Percentiles rank a stretch among this genome's conserved stretches.
phyloP scores from a whole-genome alignment of 1,140 invertebrate species.

The Conus ventricosus region DNA sequence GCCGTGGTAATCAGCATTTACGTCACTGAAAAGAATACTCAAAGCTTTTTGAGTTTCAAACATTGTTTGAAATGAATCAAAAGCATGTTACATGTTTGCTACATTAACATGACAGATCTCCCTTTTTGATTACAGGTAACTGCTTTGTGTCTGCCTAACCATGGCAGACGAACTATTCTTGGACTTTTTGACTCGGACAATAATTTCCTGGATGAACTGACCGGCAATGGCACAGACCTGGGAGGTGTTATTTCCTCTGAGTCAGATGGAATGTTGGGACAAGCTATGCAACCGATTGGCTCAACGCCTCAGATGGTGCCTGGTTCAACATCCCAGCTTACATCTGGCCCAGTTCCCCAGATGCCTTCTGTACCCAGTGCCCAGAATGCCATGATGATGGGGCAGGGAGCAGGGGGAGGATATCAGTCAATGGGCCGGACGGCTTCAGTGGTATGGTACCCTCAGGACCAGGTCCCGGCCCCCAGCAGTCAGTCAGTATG shows the following conservation, averaged over 20 bases:
- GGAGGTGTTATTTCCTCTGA: conserved; percentile 36
- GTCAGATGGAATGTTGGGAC: conserved; percentile 32
- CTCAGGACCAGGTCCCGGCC: neutral
- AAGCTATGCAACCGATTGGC: conserved; percentile 32
- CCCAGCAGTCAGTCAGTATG: conserved; percentile 41
- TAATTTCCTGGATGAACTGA: conserved; percentile 65
- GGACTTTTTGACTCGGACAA: conserved; percentile 66
- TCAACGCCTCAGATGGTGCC: conserved; percentile 34
- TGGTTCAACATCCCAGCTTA: conserved; percentile 7
- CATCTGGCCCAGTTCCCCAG: neutral
- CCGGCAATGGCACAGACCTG: conserved; percentile 35
- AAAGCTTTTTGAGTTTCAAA: no score
- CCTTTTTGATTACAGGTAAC: conserved; percentile 3
- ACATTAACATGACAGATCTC: neutral
- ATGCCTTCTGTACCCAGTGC: neutral
- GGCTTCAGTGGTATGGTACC: conserved; percentile 32
- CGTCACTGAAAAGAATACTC: no score
- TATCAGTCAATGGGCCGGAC: conserved; percentile 26
- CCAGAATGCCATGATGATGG: conserved; percentile 31
- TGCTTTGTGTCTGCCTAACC: conserved; percentile 31
- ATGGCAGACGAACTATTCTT: conserved; percentile 66
- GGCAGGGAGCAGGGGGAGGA: conserved; percentile 21
- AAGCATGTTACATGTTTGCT: no score
- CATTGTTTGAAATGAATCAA: no score
- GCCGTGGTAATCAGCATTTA: no score